Evolutionary conservation across 2,888 invertebrate genomes (phyloP).

Genomic region (Silvanus unidentatus): DNA sequence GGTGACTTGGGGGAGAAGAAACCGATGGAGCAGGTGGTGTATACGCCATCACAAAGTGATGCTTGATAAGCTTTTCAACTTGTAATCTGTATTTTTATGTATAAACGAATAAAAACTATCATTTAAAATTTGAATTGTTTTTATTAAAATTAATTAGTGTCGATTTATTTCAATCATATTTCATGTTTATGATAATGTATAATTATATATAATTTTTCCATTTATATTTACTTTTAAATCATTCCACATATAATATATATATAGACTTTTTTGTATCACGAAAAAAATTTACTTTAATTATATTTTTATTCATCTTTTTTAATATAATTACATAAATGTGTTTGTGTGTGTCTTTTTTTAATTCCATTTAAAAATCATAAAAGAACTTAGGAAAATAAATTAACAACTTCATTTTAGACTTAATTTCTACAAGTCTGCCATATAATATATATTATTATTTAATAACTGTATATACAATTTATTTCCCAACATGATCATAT

Average conservation of each 20-base stretch:
- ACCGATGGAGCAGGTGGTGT: background rate
- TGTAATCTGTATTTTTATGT: too few species aligned
- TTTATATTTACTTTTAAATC: too few species aligned
- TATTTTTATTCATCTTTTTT: background rate
- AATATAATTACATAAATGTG: slow-evolving; percentile 2
- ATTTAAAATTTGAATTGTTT: too few species aligned
- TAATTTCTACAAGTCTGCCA: slow-evolving; percentile 32
- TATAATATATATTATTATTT: slow-evolving; percentile 18
- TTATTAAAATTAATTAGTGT: slow-evolving; percentile 4
- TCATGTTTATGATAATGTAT: too few species aligned
- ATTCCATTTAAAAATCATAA: background rate
- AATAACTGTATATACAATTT: slow-evolving; percentile 41
- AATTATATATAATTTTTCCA: too few species aligned
- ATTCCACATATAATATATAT: too few species aligned
- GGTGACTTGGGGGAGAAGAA: slow-evolving; percentile 7
- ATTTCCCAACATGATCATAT: slow-evolving; percentile 17
- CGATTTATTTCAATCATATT: too few species aligned
- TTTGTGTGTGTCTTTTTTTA: too few species aligned
- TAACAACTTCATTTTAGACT: slow-evolving; percentile 24
- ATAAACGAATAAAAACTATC: too few species aligned
- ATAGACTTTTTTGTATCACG: too few species aligned
- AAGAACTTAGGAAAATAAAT: slow-evolving; percentile 35
- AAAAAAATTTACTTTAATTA: too few species aligned
- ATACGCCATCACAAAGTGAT: background rate
- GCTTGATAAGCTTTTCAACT: background rate